phyloP scores from a whole-genome alignment of 2,888 invertebrate genomes.

The Epinotia brunnichana region DNA sequence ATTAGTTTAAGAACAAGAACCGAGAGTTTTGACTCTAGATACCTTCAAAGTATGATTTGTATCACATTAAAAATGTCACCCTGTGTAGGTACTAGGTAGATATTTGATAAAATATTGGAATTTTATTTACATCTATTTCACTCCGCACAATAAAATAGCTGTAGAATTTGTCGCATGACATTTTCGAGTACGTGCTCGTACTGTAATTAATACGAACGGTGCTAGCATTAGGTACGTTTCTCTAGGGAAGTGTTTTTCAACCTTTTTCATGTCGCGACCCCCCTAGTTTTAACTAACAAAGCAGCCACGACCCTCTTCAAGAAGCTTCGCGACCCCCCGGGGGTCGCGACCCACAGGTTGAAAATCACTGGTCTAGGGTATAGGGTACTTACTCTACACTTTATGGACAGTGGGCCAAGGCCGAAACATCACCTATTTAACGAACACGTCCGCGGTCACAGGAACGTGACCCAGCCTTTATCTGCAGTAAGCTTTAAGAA shows the following conservation, averaged over 20 bases:
- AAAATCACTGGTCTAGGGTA: background rate
- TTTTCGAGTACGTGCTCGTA: background rate
- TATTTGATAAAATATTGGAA: background rate
- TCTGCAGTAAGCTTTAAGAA: slow-evolving; percentile 20
- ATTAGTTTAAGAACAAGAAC: too few species aligned
- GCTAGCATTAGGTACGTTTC: background rate
- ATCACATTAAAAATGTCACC: background rate
- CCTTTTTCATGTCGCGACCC: too few species aligned
- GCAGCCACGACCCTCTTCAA: too few species aligned
- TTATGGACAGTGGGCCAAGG: slow-evolving; percentile 20
- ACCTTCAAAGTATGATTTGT: background rate
- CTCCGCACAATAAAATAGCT: background rate
- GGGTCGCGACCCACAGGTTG: too few species aligned
- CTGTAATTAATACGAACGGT: background rate
- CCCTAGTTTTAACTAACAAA: too few species aligned
- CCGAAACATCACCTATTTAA: slow-evolving; percentile 19
- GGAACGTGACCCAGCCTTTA: slow-evolving; percentile 16
- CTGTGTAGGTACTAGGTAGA: too few species aligned
- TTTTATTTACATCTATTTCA: background rate
- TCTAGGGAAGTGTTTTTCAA: too few species aligned
- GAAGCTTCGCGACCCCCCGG: too few species aligned
- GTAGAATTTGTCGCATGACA: background rate
- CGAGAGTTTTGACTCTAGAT: too few species aligned
- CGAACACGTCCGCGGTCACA: slow-evolving; percentile 13
- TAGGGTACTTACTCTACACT: slow-evolving; percentile 7